Conservation (phyloP, 2,888 invertebrate genomes). For the Pollenia amentaria region DNA sequence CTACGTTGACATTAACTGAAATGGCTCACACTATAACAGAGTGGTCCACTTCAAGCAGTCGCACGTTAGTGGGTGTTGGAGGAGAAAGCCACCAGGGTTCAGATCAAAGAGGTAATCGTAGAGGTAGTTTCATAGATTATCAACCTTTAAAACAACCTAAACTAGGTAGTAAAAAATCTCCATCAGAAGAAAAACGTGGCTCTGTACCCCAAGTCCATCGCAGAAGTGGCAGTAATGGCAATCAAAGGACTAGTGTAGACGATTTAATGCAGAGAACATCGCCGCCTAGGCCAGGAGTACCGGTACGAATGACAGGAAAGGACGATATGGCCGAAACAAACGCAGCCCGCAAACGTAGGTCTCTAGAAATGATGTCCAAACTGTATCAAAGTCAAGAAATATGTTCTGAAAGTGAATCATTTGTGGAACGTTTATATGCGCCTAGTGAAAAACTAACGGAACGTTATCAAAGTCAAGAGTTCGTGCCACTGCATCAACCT, state of each 20-base stretch:
- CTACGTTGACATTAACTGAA: constrained; percentile 88
- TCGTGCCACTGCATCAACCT: constrained; percentile 84
- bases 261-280: constrained; percentile 76
- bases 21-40: constrained; percentile 92
- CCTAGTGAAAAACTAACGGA: constrained; percentile 88
- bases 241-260: constrained; percentile 76
- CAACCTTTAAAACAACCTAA: constrained; percentile 83
- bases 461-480: constrained; percentile 88
- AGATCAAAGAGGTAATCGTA: constrained; percentile 75
- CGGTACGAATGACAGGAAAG: constrained; percentile 78
- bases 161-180: constrained; percentile 79
- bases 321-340: constrained; percentile 77
- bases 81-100: constrained; percentile 82
- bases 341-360: constrained; percentile 85
- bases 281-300: constrained; percentile 76
- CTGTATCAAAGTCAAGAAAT: constrained; percentile 88
- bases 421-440: constrained; percentile 87
- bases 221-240: constrained; percentile 80
- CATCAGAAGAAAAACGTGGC: constrained; percentile 80
- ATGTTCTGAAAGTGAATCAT: constrained; percentile 84
- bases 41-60: constrained; percentile 93
- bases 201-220: constrained; percentile 82
- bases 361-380: constrained; percentile 85
- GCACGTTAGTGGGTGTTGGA: constrained; percentile 87
- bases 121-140: constrained; percentile 80